Evolutionary conservation across 1,140 invertebrate genomes (phyloP).

Genomic region (Temnothorax nylanderi): DNA sequence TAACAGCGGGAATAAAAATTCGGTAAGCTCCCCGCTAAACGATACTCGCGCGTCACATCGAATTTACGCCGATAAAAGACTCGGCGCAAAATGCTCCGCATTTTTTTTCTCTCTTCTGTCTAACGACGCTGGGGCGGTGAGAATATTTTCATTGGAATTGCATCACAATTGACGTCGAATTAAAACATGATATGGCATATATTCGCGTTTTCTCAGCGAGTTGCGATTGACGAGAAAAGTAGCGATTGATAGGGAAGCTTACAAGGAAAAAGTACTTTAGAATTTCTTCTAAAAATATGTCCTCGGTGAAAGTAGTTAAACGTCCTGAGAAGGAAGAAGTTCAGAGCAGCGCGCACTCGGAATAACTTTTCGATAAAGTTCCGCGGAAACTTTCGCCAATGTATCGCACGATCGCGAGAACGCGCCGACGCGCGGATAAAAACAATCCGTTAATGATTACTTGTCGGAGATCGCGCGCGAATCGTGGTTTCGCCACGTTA

Average conservation of each 20-base stretch:
- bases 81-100: neutral
- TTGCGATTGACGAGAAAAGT: neutral
- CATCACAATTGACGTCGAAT: neutral
- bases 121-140: neutral
- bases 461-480: constrained; percentile 5
- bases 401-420: constrained; percentile 11
- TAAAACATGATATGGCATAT: neutral
- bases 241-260: neutral
- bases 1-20: constrained; percentile 11
- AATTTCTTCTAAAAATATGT: constrained; percentile 2
- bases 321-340: constrained; percentile 13
- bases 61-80: neutral
- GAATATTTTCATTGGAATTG: neutral
- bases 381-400: constrained; percentile 4
- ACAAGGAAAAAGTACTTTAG: neutral
- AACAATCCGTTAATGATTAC: constrained; percentile 40
- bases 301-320: constrained; percentile 46
- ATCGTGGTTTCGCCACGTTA: constrained; percentile 15
- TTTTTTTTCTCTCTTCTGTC: neutral
- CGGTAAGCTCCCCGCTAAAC: neutral
- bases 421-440: neutral
- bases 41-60: neutral
- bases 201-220: neutral
- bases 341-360: constrained; percentile 21
- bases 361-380: constrained; percentile 47